Percentiles rank a stretch among this genome's conserved stretches.
These are phyloP conservation scores for Rhynchophorus ferrugineus DNA, from an alignment of 1,140 invertebrate species.

Conservation along the genomic window DNA sequence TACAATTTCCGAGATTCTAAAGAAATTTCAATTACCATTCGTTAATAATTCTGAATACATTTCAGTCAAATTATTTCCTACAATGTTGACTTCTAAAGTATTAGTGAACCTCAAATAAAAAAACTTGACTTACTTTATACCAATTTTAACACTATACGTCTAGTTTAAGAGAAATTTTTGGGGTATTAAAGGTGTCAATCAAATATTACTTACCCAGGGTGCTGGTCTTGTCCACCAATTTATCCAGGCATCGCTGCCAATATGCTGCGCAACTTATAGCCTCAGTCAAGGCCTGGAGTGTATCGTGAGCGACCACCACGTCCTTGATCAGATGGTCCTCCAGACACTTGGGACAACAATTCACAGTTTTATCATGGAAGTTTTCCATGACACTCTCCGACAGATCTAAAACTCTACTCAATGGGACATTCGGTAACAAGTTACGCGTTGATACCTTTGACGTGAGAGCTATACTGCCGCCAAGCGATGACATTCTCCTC, in stretches of 20 bases:
- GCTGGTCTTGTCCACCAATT: slow-evolving; percentile 26
- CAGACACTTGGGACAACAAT: slow-evolving; percentile 34
- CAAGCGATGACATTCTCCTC: slow-evolving; percentile 31
- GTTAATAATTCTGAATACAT: no score
- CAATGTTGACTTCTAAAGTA: no score
- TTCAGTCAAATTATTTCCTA: no score
- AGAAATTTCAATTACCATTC: no score
- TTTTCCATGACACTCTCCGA: slow-evolving; percentile 29
- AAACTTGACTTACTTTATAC: no score
- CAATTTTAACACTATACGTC: no score
- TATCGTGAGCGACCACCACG: slow-evolving; percentile 32
- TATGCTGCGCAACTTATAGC: slow-evolving; percentile 31
- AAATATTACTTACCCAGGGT: no score
- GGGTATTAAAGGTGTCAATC: no score
- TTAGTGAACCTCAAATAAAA: no score
- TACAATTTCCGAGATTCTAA: no score
- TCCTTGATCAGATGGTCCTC: slow-evolving; percentile 32
- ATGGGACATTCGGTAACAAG: neutral
- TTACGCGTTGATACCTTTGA: slow-evolving; percentile 16
- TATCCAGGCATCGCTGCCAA: slow-evolving; percentile 32
- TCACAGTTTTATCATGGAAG: slow-evolving; percentile 28
- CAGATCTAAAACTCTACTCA: slow-evolving; percentile 14
- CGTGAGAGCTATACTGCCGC: slow-evolving; percentile 33
- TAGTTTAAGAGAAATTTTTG: no score
- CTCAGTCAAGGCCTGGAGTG: slow-evolving; percentile 29